phyloP scores from a whole-genome alignment of 2,797 vertebrate genomes.

The Ammospiza maritima region DNA sequence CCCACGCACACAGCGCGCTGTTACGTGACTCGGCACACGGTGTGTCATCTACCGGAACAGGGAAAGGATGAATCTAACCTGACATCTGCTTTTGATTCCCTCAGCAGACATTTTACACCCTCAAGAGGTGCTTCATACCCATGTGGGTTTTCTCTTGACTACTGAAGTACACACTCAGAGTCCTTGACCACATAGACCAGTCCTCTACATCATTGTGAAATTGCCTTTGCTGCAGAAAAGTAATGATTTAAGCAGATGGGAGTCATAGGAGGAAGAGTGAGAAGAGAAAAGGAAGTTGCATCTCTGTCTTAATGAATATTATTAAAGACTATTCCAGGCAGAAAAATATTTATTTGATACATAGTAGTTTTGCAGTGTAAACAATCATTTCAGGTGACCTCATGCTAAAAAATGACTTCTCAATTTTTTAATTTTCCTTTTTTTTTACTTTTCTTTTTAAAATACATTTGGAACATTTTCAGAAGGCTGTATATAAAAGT shows the following conservation, averaged over 20 bases:
- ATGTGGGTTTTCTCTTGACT: not conserved
- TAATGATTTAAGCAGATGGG: conserved; percentile 8
- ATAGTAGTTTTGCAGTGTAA: not conserved
- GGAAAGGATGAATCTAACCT: not conserved
- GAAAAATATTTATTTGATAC: not conserved
- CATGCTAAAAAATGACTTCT: not conserved
- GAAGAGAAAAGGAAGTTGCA: not conserved
- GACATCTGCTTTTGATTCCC: not conserved
- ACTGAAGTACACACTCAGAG: not conserved
- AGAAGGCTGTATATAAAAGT: not conserved
- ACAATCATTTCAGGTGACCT: not conserved
- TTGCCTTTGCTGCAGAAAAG: not conserved
- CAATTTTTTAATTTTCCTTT: not conserved
- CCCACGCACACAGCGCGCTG: rapidly evolving
- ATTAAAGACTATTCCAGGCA: not conserved
- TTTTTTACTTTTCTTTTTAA: not conserved
- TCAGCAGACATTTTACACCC: not conserved
- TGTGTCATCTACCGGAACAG: not conserved
- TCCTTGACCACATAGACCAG: not conserved
- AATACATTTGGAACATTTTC: not conserved
- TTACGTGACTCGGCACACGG: rapidly evolving
- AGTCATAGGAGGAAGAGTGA: not conserved
- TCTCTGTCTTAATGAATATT: not conserved
- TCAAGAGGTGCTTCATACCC: not conserved
- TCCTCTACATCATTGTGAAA: not conserved